Base-by-base conservation (phyloP, 1,140 invertebrate species). In the Stegodyphus mimosarum region DNA sequence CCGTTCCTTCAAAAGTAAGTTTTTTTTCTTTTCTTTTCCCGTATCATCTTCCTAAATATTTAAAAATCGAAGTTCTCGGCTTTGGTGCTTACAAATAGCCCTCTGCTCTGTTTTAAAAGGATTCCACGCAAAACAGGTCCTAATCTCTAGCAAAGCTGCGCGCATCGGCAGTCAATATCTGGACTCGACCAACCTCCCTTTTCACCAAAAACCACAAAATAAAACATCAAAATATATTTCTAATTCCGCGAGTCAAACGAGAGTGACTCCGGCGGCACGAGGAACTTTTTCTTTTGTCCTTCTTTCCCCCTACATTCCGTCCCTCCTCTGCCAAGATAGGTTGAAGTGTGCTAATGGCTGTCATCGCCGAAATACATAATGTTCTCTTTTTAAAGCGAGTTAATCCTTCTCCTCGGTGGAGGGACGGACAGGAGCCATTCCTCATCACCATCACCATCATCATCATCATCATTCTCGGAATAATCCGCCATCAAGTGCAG, bases 401-500 rank as follows among this genome's bases (percentile, higher is more conserved):
- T 73, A 73, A 73, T 76, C 74, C 74, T 52, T 76, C 64, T 48
- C 64, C 53, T 53, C 33, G 15, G n/a, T 10, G 74, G 55, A 67
- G n/a, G 73, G 81, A 84, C 81, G 15, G 33, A 33, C 9, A 75
- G 51, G 11, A 81, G 78, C 55, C 78, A 63, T 48, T 81, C 55
- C 18, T 72, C 78, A 72, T 81, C 81, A 69, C 4, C 72, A 70
- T 71, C 67, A 71, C 18, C 51, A 33, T 33, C 60, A 75, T 75
- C 73, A 77, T 51, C 75, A 52, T 77, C 69, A 18, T 71, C 69
- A 10, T 33, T 33, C 9, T 71, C 33, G 10, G 69, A 55, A 71
- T 81, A 81, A 81, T 81, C 79, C 79, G 63, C 70, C 79, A 81
- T 81, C 79, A 81, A 55, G 79, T 81, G 71, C n/a, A 73, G 53